phyloP scores from a whole-genome alignment of 2,797 vertebrate genomes.

The Rhinichthys osculus region DNA sequence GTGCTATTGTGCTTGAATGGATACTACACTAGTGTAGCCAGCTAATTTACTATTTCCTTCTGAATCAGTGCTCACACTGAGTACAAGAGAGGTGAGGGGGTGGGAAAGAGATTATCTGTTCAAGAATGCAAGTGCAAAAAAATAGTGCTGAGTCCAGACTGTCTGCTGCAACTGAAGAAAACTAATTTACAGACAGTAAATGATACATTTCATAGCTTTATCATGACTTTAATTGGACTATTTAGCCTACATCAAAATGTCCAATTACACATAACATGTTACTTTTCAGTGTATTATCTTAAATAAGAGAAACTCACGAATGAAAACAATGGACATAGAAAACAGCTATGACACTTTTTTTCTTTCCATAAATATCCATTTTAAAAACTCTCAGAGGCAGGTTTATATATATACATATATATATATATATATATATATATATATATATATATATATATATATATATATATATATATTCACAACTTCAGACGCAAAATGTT shows the following conservation, averaged over 20 bases:
- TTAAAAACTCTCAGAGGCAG: neutral
- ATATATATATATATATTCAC: too few species aligned
- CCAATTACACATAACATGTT: neutral
- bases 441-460: too few species aligned
- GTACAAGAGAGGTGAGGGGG: slow-evolving; percentile 17
- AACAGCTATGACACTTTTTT: neutral
- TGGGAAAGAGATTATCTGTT: slow-evolving; percentile 46
- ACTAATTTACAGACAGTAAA: neutral
- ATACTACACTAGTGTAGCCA: neutral
- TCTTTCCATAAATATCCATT: neutral
- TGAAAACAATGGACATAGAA: neutral
- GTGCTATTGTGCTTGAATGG: neutral
- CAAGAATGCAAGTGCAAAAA: slow-evolving; percentile 37
- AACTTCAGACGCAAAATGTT: neutral
- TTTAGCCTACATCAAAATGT: neutral
- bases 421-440: too few species aligned
- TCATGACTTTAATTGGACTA: neutral
- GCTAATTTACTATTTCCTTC: slow-evolving; percentile 9
- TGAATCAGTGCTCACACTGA: neutral
- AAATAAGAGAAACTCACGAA: neutral
- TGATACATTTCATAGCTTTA: neutral
- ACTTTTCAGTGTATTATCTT: neutral
- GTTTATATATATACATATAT: too few species aligned
- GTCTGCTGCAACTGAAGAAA: neutral
- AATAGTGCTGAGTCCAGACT: slow-evolving; percentile 7